Conservation (phyloP, 2,113 vertebrate species). For the Calidris pugnax region DNA sequence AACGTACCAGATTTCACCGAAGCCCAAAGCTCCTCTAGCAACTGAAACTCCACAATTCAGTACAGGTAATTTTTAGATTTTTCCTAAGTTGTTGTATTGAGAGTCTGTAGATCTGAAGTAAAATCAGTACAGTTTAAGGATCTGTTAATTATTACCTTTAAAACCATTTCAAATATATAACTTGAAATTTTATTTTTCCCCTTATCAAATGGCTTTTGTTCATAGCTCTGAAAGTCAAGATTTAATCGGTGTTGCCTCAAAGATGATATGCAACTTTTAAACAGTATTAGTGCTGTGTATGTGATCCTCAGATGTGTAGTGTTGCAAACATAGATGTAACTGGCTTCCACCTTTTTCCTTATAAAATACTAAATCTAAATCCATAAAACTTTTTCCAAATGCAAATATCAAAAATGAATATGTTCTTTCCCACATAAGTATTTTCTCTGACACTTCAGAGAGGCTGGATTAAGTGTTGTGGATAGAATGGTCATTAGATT, state of each 20-base stretch:
- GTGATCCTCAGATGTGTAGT: not conserved
- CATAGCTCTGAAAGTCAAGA: not conserved
- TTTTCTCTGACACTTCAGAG: not conserved
- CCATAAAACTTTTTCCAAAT: not conserved
- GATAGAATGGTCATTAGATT: not conserved
- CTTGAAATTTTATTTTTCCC: not conserved
- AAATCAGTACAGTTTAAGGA: not conserved
- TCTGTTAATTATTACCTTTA: not conserved
- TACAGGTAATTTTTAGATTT: slow-evolving; percentile 52
- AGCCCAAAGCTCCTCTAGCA: slow-evolving; percentile 24
- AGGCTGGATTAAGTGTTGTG: not conserved
- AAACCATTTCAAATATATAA: not conserved
- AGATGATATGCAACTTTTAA: not conserved
- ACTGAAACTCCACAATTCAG: slow-evolving; percentile 58
- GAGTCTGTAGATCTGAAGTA: not conserved
- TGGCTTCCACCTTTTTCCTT: not conserved
- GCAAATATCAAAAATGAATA: not conserved
- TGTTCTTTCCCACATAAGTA: not conserved
- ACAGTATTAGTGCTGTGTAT: not conserved
- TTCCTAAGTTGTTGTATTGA: not conserved
- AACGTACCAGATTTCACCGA: slow-evolving; percentile 31
- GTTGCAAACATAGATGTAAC: not conserved
- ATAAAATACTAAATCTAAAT: not conserved
- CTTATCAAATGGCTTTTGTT: not conserved
- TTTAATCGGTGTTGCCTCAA: not conserved